Evolutionary conservation across 2,797 vertebrate species (phyloP), one percentile per base, ranked within the genome.

Genomic region (Hephaestus fuliginosus): DNA sequence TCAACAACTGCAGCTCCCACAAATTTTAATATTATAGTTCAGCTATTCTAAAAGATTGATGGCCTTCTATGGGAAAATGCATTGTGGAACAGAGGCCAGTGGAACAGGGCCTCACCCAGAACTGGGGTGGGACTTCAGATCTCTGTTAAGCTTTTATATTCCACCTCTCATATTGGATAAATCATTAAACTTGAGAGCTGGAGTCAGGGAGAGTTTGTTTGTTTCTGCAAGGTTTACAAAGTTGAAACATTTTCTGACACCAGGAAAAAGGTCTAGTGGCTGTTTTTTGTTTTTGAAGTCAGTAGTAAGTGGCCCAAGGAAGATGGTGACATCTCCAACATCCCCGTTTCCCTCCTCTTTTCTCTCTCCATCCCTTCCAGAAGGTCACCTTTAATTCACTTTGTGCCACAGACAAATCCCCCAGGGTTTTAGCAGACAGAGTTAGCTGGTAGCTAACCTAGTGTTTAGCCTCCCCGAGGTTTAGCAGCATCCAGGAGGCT

Each of bases 331-430:
- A 84, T 88, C 77, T 84, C 75, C 48, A 56, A 68, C 66, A 65
- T 85, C 75, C 81, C 70, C 49, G 18, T 39, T 70, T 67, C 74
- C 48, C 52, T 12, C 55, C 70, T 80, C 58, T 70, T 22, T 56
- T 68, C 70, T 77, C 39, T 28, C 73, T 72, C 71, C 61, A 81
- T 85, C 83, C 81, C 81, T 71, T 77, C 64, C 81, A 91, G 90
- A 93, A 91, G 92, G 91, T 93, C 93, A 93, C 86, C 92, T 94
- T 92, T 95, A 94, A 95, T 94, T 94, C 91, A 93, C 89, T 93
- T 93, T 94, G 86, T 90, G 86, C 75, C 84, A 82, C 86, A 86
- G 87, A 86, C 90, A 92, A 95, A 92, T 93, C 92, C 92, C 90
- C 77, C 70, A 5, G 86, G 77, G 88, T 84, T 91, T 92, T 90